Percentiles rank a stretch among this genome's conserved stretches.
These are phyloP conservation scores for Parthenolecanium corni DNA, from an alignment of 2,888 invertebrate species.

Conservation along the genomic window DNA sequence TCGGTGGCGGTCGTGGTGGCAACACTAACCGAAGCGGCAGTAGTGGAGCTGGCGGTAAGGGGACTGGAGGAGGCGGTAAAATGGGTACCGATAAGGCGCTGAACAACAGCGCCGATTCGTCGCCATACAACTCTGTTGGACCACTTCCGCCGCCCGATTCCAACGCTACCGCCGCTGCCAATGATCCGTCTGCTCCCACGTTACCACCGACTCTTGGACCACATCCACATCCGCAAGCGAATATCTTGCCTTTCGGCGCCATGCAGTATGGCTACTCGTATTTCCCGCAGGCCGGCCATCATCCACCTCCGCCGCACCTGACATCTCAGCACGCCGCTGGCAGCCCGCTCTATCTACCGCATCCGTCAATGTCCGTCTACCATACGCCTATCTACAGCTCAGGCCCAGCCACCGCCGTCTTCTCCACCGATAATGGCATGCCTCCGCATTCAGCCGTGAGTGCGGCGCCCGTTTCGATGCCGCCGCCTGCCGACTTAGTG, in stretches of 20 bases:
- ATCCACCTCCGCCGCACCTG: constrained; percentile 11
- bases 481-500: constrained; percentile 1
- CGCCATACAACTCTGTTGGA: neutral
- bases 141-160: constrained; percentile 1
- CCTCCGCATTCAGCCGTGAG: constrained; percentile 13
- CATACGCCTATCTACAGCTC: constrained; percentile 21
- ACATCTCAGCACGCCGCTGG: constrained; percentile 28
- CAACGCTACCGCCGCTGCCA: neutral
- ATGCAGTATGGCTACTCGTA: constrained; percentile 21
- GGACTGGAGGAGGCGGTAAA: neutral
- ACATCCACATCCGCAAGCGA: constrained; percentile 12
- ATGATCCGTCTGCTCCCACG: constrained; percentile 1
- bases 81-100: neutral
- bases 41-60: neutral
- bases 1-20: neutral
- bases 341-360: constrained; percentile 24
- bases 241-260: constrained; percentile 16
- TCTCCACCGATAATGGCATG: constrained; percentile 8
- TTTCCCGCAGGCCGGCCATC: constrained; percentile 7
- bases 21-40: neutral
- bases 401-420: neutral
- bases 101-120: neutral
- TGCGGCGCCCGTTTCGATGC: neutral
- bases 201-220: neutral
- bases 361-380: constrained; percentile 13